These are phyloP conservation scores for Diaprepes abbreviatus DNA, from an alignment of 2,888 invertebrate species.

Conservation along the genomic window DNA sequence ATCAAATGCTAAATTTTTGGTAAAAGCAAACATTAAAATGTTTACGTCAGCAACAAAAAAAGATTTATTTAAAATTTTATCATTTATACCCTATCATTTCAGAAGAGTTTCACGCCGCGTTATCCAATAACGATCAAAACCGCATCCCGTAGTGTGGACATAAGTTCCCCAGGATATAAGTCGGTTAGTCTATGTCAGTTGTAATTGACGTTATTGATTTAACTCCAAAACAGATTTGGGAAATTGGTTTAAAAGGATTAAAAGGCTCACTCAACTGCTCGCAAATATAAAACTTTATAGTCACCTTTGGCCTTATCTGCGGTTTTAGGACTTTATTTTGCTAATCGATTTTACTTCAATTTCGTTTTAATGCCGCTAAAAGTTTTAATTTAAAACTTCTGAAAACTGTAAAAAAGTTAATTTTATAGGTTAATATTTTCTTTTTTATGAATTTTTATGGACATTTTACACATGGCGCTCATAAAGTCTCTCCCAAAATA, in stretches of 20 bases:
- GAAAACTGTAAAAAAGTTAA: too few species aligned
- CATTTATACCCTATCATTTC: too few species aligned
- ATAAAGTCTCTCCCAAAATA: too few species aligned
- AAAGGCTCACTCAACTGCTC: slow-evolving; percentile 10
- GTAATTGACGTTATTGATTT: slow-evolving; percentile 39
- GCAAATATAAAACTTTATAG: slow-evolving; percentile 10
- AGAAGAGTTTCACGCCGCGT: neutral
- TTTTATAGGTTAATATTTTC: too few species aligned
- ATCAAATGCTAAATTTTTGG: too few species aligned
- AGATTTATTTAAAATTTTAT: too few species aligned
- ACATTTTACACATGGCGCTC: too few species aligned
- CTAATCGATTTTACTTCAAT: neutral
- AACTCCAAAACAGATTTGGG: slow-evolving; percentile 22
- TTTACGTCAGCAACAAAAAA: too few species aligned
- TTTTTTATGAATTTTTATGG: too few species aligned
- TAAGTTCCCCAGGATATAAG: slow-evolving; percentile 3
- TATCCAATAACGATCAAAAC: neutral
- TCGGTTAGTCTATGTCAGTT: slow-evolving; percentile 32
- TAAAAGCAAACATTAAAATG: too few species aligned
- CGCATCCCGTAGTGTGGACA: neutral
- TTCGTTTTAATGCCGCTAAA: neutral
- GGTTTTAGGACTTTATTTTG: slow-evolving; percentile 5
- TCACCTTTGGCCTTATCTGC: slow-evolving; percentile 7
- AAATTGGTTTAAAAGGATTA: slow-evolving; percentile 21
- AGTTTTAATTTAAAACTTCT: neutral